Evolutionary conservation across 2,797 vertebrate genomes (phyloP).

Genomic region (Pyrocephalus nanus): DNA sequence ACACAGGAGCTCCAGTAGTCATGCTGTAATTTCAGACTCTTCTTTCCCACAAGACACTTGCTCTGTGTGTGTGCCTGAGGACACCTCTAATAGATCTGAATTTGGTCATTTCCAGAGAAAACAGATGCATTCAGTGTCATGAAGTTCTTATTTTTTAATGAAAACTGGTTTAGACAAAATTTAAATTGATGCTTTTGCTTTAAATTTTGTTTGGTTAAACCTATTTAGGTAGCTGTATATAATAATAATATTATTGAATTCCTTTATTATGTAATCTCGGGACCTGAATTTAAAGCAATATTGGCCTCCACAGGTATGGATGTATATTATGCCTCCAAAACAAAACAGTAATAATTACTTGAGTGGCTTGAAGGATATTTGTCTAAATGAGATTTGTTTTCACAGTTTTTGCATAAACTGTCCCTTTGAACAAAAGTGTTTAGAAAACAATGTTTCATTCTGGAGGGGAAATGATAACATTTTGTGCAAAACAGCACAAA

Average conservation of each 20-base stretch:
- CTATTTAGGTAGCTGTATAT: not conserved
- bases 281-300: not conserved
- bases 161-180: not conserved
- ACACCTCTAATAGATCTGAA: not conserved
- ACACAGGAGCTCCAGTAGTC: not conserved
- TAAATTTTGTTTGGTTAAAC: not conserved
- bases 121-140: not conserved
- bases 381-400: not conserved
- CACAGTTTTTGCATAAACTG: not conserved
- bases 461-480: not conserved
- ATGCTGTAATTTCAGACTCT: not conserved
- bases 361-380: not conserved
- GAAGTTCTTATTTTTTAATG: not conserved
- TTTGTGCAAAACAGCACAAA: not conserved
- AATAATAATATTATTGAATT: not conserved
- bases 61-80: not conserved
- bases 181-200: not conserved
- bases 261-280: not conserved
- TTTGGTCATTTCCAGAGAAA: not conserved
- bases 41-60: not conserved
- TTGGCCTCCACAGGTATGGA: not conserved
- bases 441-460: not conserved
- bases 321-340: not conserved
- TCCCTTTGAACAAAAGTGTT: not conserved
- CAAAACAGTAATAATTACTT: not conserved